Evolutionary conservation across 2,113 vertebrate genomes (phyloP), one percentile per base, ranked within the genome.

Genomic region (Brienomyrus brachyistius): DNA sequence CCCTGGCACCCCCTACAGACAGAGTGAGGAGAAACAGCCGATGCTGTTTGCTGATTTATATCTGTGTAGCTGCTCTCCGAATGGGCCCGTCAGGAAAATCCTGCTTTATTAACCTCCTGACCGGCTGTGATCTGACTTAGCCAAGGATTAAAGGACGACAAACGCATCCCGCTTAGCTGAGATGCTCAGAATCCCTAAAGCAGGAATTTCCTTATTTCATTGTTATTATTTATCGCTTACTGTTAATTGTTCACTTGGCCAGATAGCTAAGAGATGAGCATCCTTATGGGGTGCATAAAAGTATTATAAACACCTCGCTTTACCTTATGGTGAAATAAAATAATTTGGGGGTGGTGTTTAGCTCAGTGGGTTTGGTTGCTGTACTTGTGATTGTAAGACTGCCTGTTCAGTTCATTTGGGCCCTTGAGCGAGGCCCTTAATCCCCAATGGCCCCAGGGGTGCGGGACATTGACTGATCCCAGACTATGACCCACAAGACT

Each of bases 51-150:
- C 31, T 40, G 31, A 13, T 74, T 31, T 17, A 5, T 31, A 40
- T 74, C 31, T 74, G 70, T 74, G 70, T 13, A 15, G 27, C 70
- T 40, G 31, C 13, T 43, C 5, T 43, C 17, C 1, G 4, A 80
- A 80, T n/a, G 35, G 13, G 5, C 74, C 35, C 35, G 4, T 80
- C 74, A 6, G 27, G 13, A 77, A 82, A 56, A 82, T 89, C 88
- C 13, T 1, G 88, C 77, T 52, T 89, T 21, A 89, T 89, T 83
- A 82, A 89, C 88, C 74, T 19, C 51, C 80, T 52, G 50, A 77
- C 70, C 10, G 27, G 2, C 15, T 5, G 31, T 51, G 50, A 89
- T 89, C 88, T 31, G 50, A 56, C 74, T 82, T 83, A 56, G 70
- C 47, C 11, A 54, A n/a, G 70, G 88, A 89, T 89, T 89, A 82